These are phyloP conservation scores for Polypterus bichir DNA, from an alignment of 2,113 vertebrate species.

Conservation along the genomic window DNA sequence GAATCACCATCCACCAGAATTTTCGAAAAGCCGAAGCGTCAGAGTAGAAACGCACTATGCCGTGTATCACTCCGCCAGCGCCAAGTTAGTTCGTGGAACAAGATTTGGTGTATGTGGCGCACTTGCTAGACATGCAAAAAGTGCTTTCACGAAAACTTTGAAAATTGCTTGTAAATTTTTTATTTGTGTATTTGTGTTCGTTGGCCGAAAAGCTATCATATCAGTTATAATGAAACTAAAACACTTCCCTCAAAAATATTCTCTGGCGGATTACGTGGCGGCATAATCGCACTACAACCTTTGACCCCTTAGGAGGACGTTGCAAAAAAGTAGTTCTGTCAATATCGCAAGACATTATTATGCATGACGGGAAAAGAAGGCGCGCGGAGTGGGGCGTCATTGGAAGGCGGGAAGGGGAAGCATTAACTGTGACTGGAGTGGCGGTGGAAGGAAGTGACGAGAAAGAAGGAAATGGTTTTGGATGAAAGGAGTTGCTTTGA, in stretches of 20 bases:
- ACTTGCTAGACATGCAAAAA: too few relatives aligned
- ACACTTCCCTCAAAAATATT: too few relatives aligned
- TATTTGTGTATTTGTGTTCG: too few relatives aligned
- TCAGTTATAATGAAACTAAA: too few relatives aligned
- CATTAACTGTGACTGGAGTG: not conserved
- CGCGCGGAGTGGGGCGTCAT: not conserved
- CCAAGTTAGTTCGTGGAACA: too few relatives aligned
- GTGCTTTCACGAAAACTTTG: too few relatives aligned
- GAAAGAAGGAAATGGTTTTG: too few relatives aligned
- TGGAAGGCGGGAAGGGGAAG: not conserved
- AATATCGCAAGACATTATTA: too few relatives aligned
- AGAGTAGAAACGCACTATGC: slow-evolving; percentile 4
- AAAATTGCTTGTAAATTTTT: too few relatives aligned
- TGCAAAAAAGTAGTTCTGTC: slow-evolving; percentile 12
- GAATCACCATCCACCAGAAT: not conserved
- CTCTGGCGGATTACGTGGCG: slow-evolving; percentile 18
- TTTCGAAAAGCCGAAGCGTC: slow-evolving; percentile 1
- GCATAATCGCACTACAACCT: slow-evolving; percentile 36
- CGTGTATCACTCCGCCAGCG: not conserved
- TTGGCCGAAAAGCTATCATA: too few relatives aligned
- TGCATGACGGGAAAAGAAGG: not conserved
- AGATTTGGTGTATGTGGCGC: too few relatives aligned
- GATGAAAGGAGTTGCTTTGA: too few relatives aligned
- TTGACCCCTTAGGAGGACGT: slow-evolving; percentile 24
- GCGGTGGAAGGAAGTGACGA: not conserved